A percentile compares a stretch with the other conserved stretches of the same genome.
These are phyloP conservation scores for Drosophila obscura DNA, from an alignment of 1,140 invertebrate genomes.

Conservation along the genomic window DNA sequence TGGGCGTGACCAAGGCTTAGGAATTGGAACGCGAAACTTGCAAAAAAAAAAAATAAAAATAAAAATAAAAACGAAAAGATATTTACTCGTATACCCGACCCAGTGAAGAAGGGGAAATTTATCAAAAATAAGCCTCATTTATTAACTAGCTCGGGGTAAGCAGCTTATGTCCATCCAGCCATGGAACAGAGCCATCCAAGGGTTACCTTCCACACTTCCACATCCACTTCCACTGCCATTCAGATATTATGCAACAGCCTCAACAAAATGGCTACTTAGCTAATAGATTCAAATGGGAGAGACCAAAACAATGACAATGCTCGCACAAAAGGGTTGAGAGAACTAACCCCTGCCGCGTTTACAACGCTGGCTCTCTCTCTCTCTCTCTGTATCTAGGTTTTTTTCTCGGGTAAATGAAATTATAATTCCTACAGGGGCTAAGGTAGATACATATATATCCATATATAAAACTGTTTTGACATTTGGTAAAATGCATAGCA, in stretches of 20 bases:
- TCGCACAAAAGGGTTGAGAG: constrained; percentile 49
- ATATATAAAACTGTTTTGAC: constrained; percentile 77
- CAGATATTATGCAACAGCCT: constrained; percentile 66
- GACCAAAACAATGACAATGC: constrained; percentile 49
- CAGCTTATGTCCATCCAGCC: constrained; percentile 68
- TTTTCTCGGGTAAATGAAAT: constrained; percentile 68
- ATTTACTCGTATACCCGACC: neutral
- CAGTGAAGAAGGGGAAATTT: constrained; percentile 24
- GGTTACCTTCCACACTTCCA: constrained; percentile 16
- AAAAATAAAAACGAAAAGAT: constrained; percentile 21
- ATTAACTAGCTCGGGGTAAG: constrained; percentile 72
- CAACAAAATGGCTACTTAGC: constrained; percentile 79
- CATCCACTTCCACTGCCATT: constrained; percentile 9
- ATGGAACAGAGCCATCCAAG: constrained; percentile 22
- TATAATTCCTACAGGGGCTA: constrained; percentile 61
- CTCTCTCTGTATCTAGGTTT: constrained; percentile 38
- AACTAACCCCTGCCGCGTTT: constrained; percentile 68
- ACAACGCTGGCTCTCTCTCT: constrained; percentile 19
- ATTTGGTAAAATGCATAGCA: constrained; percentile 70
- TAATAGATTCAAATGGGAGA: constrained; percentile 65
- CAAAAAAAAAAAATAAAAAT: constrained; percentile 51
- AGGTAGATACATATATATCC: constrained; percentile 36
- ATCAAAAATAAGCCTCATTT: constrained; percentile 74
- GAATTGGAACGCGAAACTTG: constrained; percentile 50
- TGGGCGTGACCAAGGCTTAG: constrained; percentile 75